A percentile compares a stretch with the other conserved stretches of the same genome.
Conservation (phyloP, 2,113 vertebrate species). For the Odocoileus virginianus region DNA sequence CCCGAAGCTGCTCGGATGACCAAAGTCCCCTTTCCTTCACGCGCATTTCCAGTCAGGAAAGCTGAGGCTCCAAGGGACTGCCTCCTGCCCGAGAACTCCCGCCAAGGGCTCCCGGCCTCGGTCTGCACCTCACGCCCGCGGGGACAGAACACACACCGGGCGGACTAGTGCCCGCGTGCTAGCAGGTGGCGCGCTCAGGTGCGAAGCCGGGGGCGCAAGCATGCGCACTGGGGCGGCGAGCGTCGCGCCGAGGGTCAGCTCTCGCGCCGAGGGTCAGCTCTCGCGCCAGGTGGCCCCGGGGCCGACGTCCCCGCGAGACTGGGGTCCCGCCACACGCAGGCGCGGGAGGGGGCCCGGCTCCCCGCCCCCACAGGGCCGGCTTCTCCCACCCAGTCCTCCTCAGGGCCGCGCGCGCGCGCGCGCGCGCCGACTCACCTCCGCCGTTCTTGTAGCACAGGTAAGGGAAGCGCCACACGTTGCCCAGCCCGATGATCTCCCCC, state of each 20-base stretch:
- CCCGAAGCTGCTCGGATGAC: too few species aligned
- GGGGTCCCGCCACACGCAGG: background rate
- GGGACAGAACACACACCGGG: background rate
- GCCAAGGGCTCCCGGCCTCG: background rate
- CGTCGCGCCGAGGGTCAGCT: background rate
- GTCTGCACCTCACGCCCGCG: background rate
- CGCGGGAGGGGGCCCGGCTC: background rate
- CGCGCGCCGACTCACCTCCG: constrained; percentile 88
- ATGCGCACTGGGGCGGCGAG: background rate
- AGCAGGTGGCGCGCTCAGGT: background rate
- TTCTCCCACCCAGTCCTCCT: background rate
- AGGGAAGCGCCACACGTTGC: constrained; percentile 98
- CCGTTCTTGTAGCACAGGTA: constrained; percentile 99
- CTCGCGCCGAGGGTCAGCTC: background rate
- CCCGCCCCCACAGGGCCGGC: background rate
- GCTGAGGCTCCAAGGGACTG: background rate
- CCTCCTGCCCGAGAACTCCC: background rate
- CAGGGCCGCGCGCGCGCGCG: too few species aligned
- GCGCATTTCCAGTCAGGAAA: background rate
- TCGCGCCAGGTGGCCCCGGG: background rate
- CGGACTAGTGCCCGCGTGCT: background rate
- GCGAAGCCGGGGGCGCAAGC: background rate
- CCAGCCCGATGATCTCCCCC: constrained; percentile 97
- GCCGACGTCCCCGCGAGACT: accelerated
- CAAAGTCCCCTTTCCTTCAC: background rate